These are phyloP conservation scores for Ceratina calcarata DNA, from an alignment of 1,140 invertebrate genomes.

Conservation along the genomic window DNA sequence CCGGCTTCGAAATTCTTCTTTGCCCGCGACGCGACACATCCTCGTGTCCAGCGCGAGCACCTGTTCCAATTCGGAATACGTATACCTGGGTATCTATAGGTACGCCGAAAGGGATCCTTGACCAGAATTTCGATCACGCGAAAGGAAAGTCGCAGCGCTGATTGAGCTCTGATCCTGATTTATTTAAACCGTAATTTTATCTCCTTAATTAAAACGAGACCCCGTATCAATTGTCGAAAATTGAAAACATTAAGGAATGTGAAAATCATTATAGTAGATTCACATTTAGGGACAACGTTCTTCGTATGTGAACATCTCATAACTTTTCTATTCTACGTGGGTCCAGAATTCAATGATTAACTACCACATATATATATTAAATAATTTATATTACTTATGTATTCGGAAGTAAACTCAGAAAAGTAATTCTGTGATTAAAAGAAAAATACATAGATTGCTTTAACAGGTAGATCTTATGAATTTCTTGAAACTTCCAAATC, in stretches of 20 bases:
- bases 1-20: constrained; percentile 60
- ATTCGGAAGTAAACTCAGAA: too few relatives aligned
- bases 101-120: constrained; percentile 50
- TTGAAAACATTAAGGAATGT: background rate
- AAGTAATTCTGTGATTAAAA: too few relatives aligned
- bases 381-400: too few relatives aligned
- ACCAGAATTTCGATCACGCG: constrained; percentile 50
- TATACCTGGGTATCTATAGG: background rate
- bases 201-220: background rate
- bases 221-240: background rate
- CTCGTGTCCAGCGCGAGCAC: constrained; percentile 47
- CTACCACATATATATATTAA: too few relatives aligned
- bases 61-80: constrained; percentile 53
- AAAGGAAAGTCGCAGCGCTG: constrained; percentile 44
- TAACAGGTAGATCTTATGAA: too few relatives aligned
- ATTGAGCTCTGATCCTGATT: constrained; percentile 47
- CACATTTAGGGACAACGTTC: too few relatives aligned
- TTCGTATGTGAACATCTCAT: too few relatives aligned
- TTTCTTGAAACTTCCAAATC: background rate
- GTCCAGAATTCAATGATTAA: too few relatives aligned
- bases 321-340: too few relatives aligned
- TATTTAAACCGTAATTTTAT: constrained; percentile 31
- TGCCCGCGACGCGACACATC: constrained; percentile 49
- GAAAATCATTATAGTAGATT: too few relatives aligned
- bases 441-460: too few relatives aligned